Evolutionary conservation across 1,140 invertebrate species (phyloP).

Genomic region (Penaeus indicus): DNA sequence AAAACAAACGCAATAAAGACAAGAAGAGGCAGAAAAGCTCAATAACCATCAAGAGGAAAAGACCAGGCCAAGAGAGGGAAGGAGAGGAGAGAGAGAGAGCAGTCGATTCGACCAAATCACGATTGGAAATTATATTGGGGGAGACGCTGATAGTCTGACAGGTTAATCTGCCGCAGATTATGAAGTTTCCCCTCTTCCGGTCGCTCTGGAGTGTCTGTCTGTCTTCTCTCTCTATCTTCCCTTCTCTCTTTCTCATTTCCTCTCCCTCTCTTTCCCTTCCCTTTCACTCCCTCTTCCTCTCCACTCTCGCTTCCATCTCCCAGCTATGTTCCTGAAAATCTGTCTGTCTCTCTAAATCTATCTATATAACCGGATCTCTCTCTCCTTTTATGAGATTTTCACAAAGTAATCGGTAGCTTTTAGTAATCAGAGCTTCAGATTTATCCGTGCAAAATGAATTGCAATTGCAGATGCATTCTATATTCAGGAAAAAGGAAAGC

Average conservation of each 20-base stretch:
- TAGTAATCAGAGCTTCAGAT: no score
- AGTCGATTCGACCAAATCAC: no score
- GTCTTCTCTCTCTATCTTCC: background rate
- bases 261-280: background rate
- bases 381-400: background rate
- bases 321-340: background rate
- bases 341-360: conserved; percentile 13
- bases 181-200: background rate
- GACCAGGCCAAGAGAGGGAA: background rate
- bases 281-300: background rate
- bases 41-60: no score
- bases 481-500: no score
- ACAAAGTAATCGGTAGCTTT: background rate
- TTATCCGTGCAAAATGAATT: no score
- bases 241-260: background rate
- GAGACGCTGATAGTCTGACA: no score
- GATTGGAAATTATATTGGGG: no score
- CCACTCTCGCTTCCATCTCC: background rate
- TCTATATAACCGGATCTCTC: background rate
- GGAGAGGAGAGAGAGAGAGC: background rate
- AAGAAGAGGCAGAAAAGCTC: no score
- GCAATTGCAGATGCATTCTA: no score
- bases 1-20: no score
- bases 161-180: no score
- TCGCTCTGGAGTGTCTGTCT: background rate